Conservation (phyloP, 2,797 vertebrate genomes). For the Atherinosoma microstoma region DNA sequence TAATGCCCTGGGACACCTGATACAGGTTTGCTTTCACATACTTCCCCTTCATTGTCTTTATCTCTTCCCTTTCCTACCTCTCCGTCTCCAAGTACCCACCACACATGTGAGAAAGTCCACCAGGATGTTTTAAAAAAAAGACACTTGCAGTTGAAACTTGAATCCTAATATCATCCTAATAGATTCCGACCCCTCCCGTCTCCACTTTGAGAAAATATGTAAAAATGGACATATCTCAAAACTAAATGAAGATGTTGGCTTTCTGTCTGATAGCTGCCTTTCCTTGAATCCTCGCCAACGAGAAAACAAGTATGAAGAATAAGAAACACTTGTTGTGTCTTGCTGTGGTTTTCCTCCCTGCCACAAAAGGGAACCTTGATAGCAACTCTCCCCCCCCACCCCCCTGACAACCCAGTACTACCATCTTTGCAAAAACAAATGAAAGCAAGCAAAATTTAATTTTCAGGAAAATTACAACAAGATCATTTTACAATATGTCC, state of each 20-base stretch:
- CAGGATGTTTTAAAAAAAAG: not conserved
- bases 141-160: not conserved
- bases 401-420: conserved; percentile 6
- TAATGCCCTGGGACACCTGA: conserved; percentile 83
- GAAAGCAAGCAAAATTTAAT: not conserved
- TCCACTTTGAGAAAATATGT: conserved; percentile 74
- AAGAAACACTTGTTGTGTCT: conserved; percentile 73
- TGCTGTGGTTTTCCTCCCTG: conserved; percentile 53
- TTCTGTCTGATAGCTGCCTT: conserved; percentile 44
- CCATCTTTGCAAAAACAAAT: not conserved
- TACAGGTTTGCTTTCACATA: conserved; percentile 73
- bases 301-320: conserved; percentile 29
- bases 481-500: conserved; percentile 1
- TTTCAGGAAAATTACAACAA: conserved; percentile 3
- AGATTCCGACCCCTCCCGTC: conserved; percentile 50
- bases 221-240: conserved; percentile 78
- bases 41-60: conserved; percentile 70
- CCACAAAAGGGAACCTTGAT: conserved; percentile 48
- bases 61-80: conserved; percentile 56
- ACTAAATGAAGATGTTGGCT: conserved; percentile 67
- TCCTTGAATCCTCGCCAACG: conserved; percentile 34
- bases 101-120: conserved; percentile 34
- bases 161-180: conserved; percentile 23
- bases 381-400: conserved; percentile 21
- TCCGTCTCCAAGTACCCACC: conserved; percentile 38